A percentile compares a stretch with the other conserved stretches of the same genome.
These are phyloP conservation scores for Gymnodraco acuticeps DNA, from an alignment of 2,797 vertebrate species.

Conservation along the genomic window DNA sequence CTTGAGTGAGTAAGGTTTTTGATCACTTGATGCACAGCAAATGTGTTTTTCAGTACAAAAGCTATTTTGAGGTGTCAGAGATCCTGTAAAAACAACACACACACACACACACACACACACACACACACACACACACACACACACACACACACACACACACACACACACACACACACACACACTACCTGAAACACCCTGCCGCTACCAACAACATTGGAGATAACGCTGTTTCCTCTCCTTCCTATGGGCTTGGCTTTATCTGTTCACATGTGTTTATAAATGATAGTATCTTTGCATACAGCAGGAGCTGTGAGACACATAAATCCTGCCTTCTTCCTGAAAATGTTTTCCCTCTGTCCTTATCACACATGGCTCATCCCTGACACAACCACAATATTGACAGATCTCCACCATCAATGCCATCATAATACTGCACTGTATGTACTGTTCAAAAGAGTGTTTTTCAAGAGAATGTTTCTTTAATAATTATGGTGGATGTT, in stretches of 20 bases:
- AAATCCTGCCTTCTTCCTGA: slow-evolving; percentile 72
- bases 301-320: slow-evolving; percentile 56
- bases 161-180: slow-evolving; percentile 34
- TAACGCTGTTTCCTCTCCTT: slow-evolving; percentile 60
- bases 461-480: slow-evolving; percentile 28
- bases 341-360: slow-evolving; percentile 67
- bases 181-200: slow-evolving; percentile 56
- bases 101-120: slow-evolving; percentile 27
- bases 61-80: slow-evolving; percentile 7
- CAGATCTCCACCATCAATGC: slow-evolving; percentile 30
- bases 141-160: slow-evolving; percentile 18
- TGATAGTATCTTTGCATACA: slow-evolving; percentile 72
- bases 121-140: slow-evolving; percentile 25
- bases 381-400: slow-evolving; percentile 50
- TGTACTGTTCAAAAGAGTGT: slow-evolving; percentile 5
- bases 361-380: slow-evolving; percentile 57
- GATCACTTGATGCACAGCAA: slow-evolving; percentile 10
- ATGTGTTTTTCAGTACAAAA: slow-evolving; percentile 7
- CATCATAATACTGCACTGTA: slow-evolving; percentile 33
- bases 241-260: slow-evolving; percentile 60
- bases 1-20: background rate
- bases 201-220: slow-evolving; percentile 55
- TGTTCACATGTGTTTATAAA: slow-evolving; percentile 67
- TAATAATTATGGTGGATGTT: slow-evolving; percentile 4
- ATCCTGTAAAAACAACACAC: slow-evolving; percentile 40